Evolutionary conservation across 2,888 invertebrate species (phyloP), one percentile per base, ranked within the genome.

Genomic region (Eledona agricola): DNA sequence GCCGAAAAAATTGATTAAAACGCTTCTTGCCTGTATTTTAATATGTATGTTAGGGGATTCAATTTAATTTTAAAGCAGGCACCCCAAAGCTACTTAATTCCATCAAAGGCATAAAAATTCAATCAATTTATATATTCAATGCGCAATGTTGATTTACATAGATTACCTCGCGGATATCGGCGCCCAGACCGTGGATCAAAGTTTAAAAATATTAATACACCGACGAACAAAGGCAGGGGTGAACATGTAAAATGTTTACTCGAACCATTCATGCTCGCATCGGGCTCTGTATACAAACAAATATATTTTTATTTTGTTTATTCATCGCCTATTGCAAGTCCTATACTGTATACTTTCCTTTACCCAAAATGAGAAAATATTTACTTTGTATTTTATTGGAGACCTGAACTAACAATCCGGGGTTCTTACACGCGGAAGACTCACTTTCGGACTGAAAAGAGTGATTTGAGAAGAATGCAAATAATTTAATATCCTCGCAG

Each of bases 51-150:
- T 32, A 40, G 45, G 46, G 34, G 22, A 66, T 65, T 58, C 65
- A 65, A 68, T 68, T 66, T 66, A 57, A 58, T 58, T 64, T 59
- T 60, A 55, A 63, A 62, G 55, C 46, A 58, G 50, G 58, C 55
- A 60, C 58, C 43, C 59, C 57, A 56, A 55, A 59, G 57, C 63
- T 32, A 57, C 54, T 61, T 65, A 66, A 66, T 66, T 64, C 61
- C 59, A 61, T 58, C 54, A 62, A 64, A 60, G 57, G 59, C 59
- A 62, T 57, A 64, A 64, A 65, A 68, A 66, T 65, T 65, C 61
- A 62, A 65, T 66, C 62, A 61, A 47, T 64, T 67, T 67, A 64
- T 64, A 57, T 62, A 66, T 67, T 66, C 64, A 59, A 58, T 62
- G 62, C 65, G 62, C 67, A 64, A 52, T 59, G 51, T 46, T 49